Evolutionary conservation across 2,797 vertebrate species (phyloP).

Genomic region (Cyclura pinguis): DNA sequence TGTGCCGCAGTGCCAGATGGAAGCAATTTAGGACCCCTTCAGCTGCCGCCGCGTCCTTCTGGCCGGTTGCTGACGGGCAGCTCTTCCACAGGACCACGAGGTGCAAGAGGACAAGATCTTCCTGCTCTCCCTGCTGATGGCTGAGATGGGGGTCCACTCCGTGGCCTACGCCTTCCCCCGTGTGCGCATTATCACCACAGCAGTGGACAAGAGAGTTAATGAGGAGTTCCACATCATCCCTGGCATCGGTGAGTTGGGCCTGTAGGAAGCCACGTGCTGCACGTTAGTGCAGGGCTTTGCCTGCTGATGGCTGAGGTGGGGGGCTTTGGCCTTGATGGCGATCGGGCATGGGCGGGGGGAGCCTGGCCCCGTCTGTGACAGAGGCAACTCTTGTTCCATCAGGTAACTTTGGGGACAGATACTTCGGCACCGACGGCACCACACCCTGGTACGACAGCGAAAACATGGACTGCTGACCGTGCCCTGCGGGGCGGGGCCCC

Average conservation of each 20-base stretch:
- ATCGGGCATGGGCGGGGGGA: too few species aligned
- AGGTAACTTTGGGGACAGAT: conserved; percentile 94
- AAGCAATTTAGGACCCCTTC: too few species aligned
- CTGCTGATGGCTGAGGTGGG: not conserved
- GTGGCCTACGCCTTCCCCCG: conserved; percentile 93
- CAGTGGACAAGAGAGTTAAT: conserved; percentile 92
- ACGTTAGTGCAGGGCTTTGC: not conserved
- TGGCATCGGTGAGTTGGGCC: conserved; percentile 87
- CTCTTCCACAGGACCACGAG: conserved; percentile 84
- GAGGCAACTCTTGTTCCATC: not conserved
- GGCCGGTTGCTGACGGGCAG: fast-evolving
- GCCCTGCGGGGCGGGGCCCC: not conserved
- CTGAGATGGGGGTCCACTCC: conserved; percentile 92
- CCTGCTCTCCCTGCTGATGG: conserved; percentile 91
- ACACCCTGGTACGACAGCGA: conserved; percentile 87
- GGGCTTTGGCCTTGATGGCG: not conserved
- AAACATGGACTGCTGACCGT: conserved; percentile 83
- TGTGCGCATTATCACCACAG: conserved; percentile 92
- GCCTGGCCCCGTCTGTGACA: fast-evolving
- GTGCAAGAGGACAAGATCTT: conserved; percentile 93
- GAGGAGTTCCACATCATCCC: conserved; percentile 94
- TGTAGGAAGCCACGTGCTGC: too few species aligned
- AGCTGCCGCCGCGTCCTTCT: too few species aligned
- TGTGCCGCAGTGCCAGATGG: too few species aligned
- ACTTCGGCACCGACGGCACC: conserved; percentile 90